Evolutionary conservation across 2,888 invertebrate species (phyloP), one percentile per base, ranked within the genome.

Genomic region (Lydus trimaculatus): DNA sequence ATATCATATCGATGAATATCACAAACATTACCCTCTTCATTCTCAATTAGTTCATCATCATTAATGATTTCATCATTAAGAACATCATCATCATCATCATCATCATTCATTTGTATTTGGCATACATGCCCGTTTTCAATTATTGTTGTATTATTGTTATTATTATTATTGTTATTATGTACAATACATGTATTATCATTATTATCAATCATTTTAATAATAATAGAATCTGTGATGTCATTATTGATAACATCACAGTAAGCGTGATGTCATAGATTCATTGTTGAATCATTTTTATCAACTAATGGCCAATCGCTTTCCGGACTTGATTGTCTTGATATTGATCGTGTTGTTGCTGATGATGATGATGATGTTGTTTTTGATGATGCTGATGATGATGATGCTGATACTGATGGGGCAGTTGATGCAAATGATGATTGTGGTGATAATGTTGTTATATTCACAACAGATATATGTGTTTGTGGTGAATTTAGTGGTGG

Each of bases 241-340:
- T 61, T 61, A 20, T 23, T 61, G 8, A 61, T 20, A 20, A 61
- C 36, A 61, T 79, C 77, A 72, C 80, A 80, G 68, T 80, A 74
- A 63, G 74, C 79, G 76, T 81, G 80, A 72, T 81, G 82, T 81
- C 81, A 82, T 72, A 81, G 80, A 64, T 82, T 79, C 66, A 81
- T 69, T 28, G 23, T 52, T 23, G 80, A 77, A 64, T 81, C 80
- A 69, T 81, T 79, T 63, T 78, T 75, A 73, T 84, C 84, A 66
- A 85, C 85, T 69, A 85, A 76, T 9, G 85, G 84, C 84, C 84
- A 85, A 68, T 85, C 84, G 80, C 83, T 84, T 64, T 85, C 84
- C 25, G 83, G 83, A 72, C 83, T 84, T 36, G 84, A 83, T 23
- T 80, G 79, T 66, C 77, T 13, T 11, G 36, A 36, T 63, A 6